Conservation (phyloP, 2,797 vertebrate genomes). For the Phrynocephalus forsythii region DNA sequence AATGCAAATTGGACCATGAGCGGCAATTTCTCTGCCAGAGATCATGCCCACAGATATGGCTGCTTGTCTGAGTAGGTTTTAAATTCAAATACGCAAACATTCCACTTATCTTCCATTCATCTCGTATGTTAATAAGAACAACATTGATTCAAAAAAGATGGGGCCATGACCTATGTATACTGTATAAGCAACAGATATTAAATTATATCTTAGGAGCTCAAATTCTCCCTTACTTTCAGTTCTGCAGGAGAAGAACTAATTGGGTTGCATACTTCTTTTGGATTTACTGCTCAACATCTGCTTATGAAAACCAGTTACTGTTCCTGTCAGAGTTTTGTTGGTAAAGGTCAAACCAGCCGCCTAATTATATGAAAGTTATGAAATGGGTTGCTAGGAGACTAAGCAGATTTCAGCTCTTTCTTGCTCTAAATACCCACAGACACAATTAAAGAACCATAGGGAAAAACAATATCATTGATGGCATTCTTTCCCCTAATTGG, state of each 20-base stretch:
- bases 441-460: constrained; percentile 35
- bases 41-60: not conserved
- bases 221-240: not conserved
- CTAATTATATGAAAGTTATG: constrained; percentile 63
- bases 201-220: not conserved
- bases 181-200: not conserved
- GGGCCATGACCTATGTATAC: not conserved
- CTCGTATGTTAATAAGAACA: not conserved
- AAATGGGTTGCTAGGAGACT: constrained; percentile 34
- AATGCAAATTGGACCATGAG: not conserved
- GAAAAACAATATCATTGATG: constrained; percentile 30
- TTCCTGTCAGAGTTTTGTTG: constrained; percentile 31
- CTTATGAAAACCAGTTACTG: constrained; percentile 41
- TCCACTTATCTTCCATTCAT: no score
- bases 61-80: not conserved
- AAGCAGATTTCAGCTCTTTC: constrained; percentile 37
- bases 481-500: constrained; percentile 21
- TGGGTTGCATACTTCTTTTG: not conserved
- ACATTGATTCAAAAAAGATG: not conserved
- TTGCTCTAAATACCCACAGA: constrained; percentile 26
- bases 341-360: constrained; percentile 45
- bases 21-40: not conserved
- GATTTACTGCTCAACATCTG: not conserved
- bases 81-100: not conserved
- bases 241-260: not conserved